Evolutionary conservation across 1,140 invertebrate genomes (phyloP).

Genomic region (Drosophila melanica): DNA sequence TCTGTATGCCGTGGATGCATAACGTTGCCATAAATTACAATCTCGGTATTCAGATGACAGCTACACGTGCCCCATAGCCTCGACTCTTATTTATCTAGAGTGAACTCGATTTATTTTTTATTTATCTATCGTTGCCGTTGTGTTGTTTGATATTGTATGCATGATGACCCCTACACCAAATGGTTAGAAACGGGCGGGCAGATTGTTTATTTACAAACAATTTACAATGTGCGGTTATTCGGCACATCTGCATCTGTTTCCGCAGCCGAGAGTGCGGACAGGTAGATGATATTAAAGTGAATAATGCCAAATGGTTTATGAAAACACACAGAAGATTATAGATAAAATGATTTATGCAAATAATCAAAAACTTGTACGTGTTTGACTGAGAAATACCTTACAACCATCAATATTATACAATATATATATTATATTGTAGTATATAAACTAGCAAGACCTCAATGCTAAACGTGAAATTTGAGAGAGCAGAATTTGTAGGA

Average conservation of each 20-base stretch:
- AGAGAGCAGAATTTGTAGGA: too few relatives aligned
- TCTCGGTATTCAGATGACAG: conserved; percentile 2
- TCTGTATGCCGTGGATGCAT: background rate
- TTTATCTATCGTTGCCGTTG: conserved; percentile 7
- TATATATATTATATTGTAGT: too few relatives aligned
- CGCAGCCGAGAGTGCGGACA: background rate
- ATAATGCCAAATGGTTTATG: background rate
- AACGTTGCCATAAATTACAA: conserved; percentile 31
- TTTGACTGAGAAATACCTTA: too few relatives aligned
- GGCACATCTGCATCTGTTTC: background rate
- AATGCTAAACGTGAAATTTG: too few relatives aligned
- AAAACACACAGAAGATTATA: background rate
- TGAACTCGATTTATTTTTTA: background rate
- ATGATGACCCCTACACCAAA: background rate
- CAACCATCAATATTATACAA: too few relatives aligned
- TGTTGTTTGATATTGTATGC: background rate
- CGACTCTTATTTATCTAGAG: background rate
- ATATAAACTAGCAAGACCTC: too few relatives aligned
- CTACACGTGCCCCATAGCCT: conserved; percentile 10
- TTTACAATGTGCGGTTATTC: conserved; percentile 11
- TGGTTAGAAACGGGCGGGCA: background rate
- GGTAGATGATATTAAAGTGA: background rate
- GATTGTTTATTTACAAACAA: conserved; percentile 11
- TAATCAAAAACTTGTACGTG: background rate
- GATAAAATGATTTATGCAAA: background rate